phyloP scores from a whole-genome alignment of 2,888 invertebrate species.

The Ochropleura leucogaster region DNA sequence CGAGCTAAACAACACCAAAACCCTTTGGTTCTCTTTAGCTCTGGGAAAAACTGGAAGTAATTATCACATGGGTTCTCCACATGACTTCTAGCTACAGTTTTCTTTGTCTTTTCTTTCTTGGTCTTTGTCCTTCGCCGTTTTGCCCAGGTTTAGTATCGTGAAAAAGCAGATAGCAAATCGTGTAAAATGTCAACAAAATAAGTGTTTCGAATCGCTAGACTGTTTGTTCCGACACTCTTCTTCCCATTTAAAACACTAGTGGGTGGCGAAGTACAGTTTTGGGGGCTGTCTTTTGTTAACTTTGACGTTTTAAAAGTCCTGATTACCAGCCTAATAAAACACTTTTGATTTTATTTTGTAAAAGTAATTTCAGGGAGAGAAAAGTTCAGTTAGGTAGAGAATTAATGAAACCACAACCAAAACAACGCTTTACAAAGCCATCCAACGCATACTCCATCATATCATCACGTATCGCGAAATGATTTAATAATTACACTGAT shows the following conservation, averaged over 20 bases:
- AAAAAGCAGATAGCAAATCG: background rate
- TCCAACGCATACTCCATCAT: constrained; percentile 15
- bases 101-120: too few relatives aligned
- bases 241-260: too few relatives aligned
- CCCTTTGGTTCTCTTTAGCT: background rate
- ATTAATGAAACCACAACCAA: constrained; percentile 13
- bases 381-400: background rate
- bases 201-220: too few relatives aligned
- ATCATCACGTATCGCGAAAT: constrained; percentile 40
- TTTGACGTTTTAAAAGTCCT: too few relatives aligned
- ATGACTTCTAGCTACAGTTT: too few relatives aligned
- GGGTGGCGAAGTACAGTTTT: too few relatives aligned
- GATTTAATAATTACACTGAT: constrained; percentile 61
- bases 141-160: background rate
- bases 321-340: too few relatives aligned
- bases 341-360: too few relatives aligned
- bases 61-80: too few relatives aligned
- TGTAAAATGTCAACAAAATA: background rate
- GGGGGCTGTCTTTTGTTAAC: too few relatives aligned
- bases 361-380: background rate
- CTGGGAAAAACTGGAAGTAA: background rate
- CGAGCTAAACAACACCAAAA: background rate
- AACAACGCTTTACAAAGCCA: background rate
- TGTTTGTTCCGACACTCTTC: too few relatives aligned
- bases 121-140: background rate